These are phyloP conservation scores for Bombus waltoni DNA, from an alignment of 1,140 invertebrate genomes.

Conservation along the genomic window DNA sequence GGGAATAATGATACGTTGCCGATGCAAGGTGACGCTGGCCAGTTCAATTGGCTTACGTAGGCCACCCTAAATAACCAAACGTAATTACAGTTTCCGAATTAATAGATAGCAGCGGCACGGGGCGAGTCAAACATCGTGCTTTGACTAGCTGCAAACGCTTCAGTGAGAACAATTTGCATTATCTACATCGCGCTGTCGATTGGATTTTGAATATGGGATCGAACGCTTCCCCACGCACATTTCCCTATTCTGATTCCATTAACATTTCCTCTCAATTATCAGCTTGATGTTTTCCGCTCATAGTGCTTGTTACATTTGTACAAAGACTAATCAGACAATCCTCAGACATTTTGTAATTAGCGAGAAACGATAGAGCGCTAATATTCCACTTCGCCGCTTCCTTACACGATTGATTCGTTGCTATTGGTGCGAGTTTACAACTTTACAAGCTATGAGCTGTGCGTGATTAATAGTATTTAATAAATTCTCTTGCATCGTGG, in stretches of 20 bases:
- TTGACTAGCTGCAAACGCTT: conserved; percentile 8
- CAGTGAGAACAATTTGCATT: conserved; percentile 21
- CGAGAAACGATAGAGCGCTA: no score
- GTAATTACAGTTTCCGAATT: conserved; percentile 40
- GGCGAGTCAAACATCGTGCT: conserved; percentile 19
- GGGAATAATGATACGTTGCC: conserved; percentile 13
- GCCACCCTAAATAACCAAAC: conserved; percentile 22
- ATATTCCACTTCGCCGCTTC: background rate
- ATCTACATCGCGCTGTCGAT: background rate
- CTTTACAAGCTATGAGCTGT: no score
- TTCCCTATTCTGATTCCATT: background rate
- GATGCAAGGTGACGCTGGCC: background rate
- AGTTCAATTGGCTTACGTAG: background rate
- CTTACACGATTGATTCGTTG: no score
- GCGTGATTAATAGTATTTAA: no score
- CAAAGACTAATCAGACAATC: background rate
- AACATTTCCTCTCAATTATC: background rate
- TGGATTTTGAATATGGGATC: background rate
- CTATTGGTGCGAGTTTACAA: background rate
- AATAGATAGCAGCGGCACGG: conserved; percentile 23
- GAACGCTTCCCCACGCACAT: background rate
- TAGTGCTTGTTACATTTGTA: background rate
- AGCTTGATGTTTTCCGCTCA: background rate
- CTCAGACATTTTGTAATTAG: background rate
- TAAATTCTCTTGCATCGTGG: no score